Evolutionary conservation across 2,113 vertebrate species (phyloP).

Genomic region (Rhadina sibilatrix): DNA sequence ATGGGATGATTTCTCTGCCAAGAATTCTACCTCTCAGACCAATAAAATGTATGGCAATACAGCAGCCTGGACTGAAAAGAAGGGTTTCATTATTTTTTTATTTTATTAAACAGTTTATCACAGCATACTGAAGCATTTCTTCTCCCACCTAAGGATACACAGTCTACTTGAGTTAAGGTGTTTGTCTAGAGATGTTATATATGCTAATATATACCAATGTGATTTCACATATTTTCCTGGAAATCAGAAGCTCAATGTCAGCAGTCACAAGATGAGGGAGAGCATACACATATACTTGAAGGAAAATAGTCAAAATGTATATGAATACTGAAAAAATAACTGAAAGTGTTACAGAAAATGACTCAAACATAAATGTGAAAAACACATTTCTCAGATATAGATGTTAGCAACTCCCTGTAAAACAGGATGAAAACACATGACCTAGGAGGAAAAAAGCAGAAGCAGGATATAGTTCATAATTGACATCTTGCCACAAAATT

Average conservation of each 20-base stretch:
- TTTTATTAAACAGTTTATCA: conserved; percentile 47
- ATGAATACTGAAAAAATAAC: background rate
- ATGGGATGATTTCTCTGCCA: conserved; percentile 8
- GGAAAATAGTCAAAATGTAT: background rate
- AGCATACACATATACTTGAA: background rate
- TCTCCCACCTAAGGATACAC: background rate
- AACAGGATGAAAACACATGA: background rate
- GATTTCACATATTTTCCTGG: conserved; percentile 26
- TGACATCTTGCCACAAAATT: background rate
- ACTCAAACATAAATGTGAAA: background rate
- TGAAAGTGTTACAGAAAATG: background rate
- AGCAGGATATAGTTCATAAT: background rate
- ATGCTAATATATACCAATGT: background rate
- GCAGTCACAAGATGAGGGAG: background rate
- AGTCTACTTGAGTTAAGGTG: background rate
- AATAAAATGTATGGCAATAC: background rate
- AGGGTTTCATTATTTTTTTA: conserved; percentile 43
- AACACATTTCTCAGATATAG: background rate
- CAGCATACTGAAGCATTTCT: background rate
- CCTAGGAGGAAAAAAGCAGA: background rate
- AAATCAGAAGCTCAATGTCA: background rate
- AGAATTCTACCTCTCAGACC: conserved; percentile 32
- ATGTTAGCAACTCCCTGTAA: background rate
- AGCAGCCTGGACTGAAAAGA: background rate
- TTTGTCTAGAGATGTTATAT: conserved; percentile 1